Percentiles rank a stretch among this genome's conserved stretches.
phyloP scores from a whole-genome alignment of 2,888 invertebrate species.

The Lithodes maja region DNA sequence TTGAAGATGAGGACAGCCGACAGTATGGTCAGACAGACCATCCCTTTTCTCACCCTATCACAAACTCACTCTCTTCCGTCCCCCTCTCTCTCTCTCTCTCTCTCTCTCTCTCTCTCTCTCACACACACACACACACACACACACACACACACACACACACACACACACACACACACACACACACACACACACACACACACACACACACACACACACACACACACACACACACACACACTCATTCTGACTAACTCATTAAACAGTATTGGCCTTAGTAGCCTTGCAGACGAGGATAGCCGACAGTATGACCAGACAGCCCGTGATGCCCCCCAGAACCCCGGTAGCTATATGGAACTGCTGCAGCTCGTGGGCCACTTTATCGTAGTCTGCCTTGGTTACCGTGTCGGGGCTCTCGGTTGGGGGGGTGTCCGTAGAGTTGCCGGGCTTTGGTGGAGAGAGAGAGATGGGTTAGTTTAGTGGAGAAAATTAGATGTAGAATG shows the following conservation, averaged over 20 bases:
- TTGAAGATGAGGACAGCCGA: background rate
- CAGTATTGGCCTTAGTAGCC: background rate
- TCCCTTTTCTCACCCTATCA: background rate
- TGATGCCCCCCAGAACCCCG: constrained; percentile 1
- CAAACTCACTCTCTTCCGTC: background rate
- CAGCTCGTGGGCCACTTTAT: background rate
- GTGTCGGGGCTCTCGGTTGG: background rate
- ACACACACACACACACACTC: background rate
- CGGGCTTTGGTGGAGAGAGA: background rate
- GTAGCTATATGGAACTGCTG: constrained; percentile 29
- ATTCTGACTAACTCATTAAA: background rate
- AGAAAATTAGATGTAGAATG: background rate
- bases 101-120: background rate
- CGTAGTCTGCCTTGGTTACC: constrained; percentile 4
- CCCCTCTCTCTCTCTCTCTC: background rate
- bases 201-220: background rate
- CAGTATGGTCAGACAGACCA: background rate
- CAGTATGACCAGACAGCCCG: background rate
- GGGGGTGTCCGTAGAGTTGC: background rate
- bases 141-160: background rate
- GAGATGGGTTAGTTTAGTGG: background rate
- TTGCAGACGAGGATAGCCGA: background rate
- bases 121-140: background rate
- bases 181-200: no score
- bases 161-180: no score